Evolutionary conservation across 2,113 vertebrate species (phyloP), one percentile per base, ranked within the genome.

Genomic region (Procavia capensis): DNA sequence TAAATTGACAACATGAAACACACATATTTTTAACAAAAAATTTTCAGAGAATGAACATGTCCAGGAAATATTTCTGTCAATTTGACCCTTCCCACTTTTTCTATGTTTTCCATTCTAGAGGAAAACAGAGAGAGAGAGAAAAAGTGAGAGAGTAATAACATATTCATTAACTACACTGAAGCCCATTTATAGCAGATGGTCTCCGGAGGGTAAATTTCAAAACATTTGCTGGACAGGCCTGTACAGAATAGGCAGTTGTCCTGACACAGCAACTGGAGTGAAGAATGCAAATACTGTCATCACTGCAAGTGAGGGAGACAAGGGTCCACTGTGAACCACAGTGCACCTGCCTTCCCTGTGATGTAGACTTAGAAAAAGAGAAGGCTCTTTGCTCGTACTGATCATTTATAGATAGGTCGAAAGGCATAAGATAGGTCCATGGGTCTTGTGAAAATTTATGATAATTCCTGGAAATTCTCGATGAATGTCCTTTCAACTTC

Each of bases 191-290:
- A 92, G 59, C 59, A 93, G 88, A 88, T 95, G 57, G 84, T 80
- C 95, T 95, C 93, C 84, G 36, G 88, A 90, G 93, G 66, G 39
- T 87, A 93, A 91, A 95, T 97, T 97, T 97, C 63, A 93, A 96
- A 97, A 83, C 63, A 91, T 93, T 83, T 95, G 70, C 64, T 92
- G 10, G 81, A 90, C 63, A 95, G 45, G 19, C 0, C 59, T 87
- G 31, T 93, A 68, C 31, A 76, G 80, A 75, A 64, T 27, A 41
- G 27, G n/a, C 19, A 29, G 54, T 86, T 91, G 70, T 95, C 54
- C 90, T 89, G 92, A 93, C 75, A 76, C 17, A 76, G 80, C 54
- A 95, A 89, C 72, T 36, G 27, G 50, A 94, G 78, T 92, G 74
- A 88, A 93, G 79, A 94, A 57, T 22, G 61, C 29, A 88, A 91